These are phyloP conservation scores for Sylvia borin DNA, from an alignment of 2,797 vertebrate genomes.

Conservation along the genomic window DNA sequence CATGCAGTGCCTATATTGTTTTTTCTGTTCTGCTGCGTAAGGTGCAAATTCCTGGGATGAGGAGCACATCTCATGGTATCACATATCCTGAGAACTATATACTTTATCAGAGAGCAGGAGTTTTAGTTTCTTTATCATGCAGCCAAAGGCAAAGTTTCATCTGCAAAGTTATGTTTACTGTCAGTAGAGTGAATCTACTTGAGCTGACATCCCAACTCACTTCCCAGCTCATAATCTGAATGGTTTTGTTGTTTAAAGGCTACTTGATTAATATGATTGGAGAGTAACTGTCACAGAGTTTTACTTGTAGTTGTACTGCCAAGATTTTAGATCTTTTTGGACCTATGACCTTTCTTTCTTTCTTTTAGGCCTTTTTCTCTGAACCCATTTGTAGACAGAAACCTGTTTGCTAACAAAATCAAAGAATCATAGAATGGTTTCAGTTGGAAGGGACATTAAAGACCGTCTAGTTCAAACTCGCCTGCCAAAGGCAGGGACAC, in stretches of 20 bases:
- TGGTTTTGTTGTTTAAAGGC: not conserved
- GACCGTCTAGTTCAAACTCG: not conserved
- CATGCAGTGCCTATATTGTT: not conserved
- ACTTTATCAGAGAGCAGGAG: not conserved
- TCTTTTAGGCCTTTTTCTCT: not conserved
- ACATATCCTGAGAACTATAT: not conserved
- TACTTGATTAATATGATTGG: not conserved
- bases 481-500: not conserved
- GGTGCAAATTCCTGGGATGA: not conserved
- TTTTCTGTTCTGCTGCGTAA: not conserved
- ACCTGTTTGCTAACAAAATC: not conserved
- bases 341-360: not conserved
- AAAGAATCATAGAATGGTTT: not conserved
- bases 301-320: not conserved
- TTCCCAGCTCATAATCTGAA: not conserved
- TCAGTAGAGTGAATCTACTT: not conserved
- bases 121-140: not conserved
- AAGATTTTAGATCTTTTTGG: not conserved
- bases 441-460: not conserved
- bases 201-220: conserved; percentile 21
- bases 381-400: not conserved
- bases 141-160: conserved; percentile 18
- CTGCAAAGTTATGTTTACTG: not conserved
- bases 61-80: not conserved
- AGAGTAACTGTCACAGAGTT: not conserved